phyloP scores from a whole-genome alignment of 2,113 vertebrate species.

The Chionis minor region DNA sequence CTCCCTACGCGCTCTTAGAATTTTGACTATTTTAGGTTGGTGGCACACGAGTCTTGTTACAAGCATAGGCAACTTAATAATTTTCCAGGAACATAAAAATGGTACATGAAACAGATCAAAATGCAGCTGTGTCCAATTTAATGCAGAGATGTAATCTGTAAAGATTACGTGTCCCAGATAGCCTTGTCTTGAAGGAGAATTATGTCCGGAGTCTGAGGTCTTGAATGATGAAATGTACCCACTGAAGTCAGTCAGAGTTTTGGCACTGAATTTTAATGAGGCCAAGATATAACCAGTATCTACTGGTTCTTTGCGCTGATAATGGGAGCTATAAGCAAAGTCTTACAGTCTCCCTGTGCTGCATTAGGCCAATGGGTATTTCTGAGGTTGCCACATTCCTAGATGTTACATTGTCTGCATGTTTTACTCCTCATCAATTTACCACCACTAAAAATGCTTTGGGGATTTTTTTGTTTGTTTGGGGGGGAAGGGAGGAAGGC shows the following conservation, averaged over 20 bases:
- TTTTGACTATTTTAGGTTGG: neutral
- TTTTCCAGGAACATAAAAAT: neutral
- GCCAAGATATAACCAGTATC: neutral
- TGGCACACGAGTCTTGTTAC: neutral
- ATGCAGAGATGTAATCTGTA: neutral
- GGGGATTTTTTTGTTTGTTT: neutral
- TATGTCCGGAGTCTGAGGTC: neutral
- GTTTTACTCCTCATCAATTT: constrained; percentile 7
- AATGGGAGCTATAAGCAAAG: neutral
- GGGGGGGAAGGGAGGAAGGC: neutral
- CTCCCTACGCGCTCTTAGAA: neutral
- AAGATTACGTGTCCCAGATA: neutral
- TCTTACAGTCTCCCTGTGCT: neutral
- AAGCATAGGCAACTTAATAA: neutral
- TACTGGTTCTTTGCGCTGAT: neutral
- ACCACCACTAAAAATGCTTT: constrained; percentile 13
- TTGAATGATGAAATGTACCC: neutral
- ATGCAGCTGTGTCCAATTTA: neutral
- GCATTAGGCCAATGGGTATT: neutral
- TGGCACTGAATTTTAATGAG: constrained; percentile 3
- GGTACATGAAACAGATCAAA: neutral
- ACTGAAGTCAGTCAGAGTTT: constrained; percentile 1
- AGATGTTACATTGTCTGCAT: neutral
- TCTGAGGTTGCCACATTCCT: neutral
- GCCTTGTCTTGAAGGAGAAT: neutral